These are phyloP conservation scores for Phyllotreta cruciferae DNA, from an alignment of 2,888 invertebrate species.

Conservation along the genomic window DNA sequence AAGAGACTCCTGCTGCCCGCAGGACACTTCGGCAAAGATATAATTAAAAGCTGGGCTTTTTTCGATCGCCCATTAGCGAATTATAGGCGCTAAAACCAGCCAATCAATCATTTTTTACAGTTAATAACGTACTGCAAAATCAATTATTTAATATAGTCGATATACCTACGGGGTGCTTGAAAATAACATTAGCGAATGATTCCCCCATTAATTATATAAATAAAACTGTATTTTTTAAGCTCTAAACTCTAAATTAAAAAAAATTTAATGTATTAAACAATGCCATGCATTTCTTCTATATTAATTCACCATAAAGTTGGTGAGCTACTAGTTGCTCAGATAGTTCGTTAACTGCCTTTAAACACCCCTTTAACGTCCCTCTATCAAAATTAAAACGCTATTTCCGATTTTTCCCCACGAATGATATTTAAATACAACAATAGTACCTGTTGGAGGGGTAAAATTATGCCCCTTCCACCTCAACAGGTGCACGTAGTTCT, in stretches of 20 bases:
- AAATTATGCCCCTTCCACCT: constrained; percentile 55
- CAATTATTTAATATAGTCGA: too few species aligned
- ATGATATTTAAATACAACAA: constrained; percentile 52
- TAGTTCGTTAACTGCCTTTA: constrained; percentile 39
- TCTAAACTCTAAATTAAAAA: too few species aligned
- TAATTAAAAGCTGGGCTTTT: constrained; percentile 7
- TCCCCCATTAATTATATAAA: too few species aligned
- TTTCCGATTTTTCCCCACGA: constrained; percentile 45
- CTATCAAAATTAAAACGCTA: constrained; percentile 39
- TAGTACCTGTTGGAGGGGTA: constrained; percentile 57
- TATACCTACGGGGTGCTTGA: too few species aligned
- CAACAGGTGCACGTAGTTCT: constrained; percentile 61
- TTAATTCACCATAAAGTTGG: constrained; percentile 3
- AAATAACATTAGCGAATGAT: too few species aligned
- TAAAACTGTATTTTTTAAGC: too few species aligned
- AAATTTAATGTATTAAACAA: too few species aligned
- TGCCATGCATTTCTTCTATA: background rate
- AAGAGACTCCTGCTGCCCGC: constrained; percentile 6
- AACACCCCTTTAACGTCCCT: constrained; percentile 37
- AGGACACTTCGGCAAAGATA: background rate
- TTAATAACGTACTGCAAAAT: too few species aligned
- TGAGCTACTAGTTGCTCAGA: constrained; percentile 40
- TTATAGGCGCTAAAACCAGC: constrained; percentile 6
- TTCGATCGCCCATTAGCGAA: constrained; percentile 25
- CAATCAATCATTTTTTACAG: too few species aligned